Base-by-base conservation (phyloP, 2,797 vertebrate species). In the Pitangus sulphuratus region DNA sequence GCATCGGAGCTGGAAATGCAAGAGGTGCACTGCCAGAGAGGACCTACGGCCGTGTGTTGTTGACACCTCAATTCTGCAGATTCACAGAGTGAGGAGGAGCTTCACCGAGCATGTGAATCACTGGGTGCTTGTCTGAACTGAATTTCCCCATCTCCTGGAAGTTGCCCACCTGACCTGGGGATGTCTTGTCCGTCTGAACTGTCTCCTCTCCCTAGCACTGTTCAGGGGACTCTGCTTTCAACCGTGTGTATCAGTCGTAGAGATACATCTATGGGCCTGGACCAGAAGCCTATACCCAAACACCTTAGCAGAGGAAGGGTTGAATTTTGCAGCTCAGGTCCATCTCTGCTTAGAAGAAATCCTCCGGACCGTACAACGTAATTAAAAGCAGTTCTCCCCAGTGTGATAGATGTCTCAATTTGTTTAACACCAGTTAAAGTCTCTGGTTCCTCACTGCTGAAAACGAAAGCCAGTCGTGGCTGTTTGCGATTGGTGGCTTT, bases 401-500 rank as follows among this genome's bases (percentile, higher is more conserved):
- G 96, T 96, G 96, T 97, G 96, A 97, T 96, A 44, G 24, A 96
- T 95, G 93, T 96, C 96, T 95, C 95, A 70, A 97, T 92, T 95
- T 90, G 93, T 93, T 97, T 87, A 95, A 95, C 89, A 86, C 93
- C 96, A 83, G 17, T 88, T 93, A 96, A 94, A 96, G 93, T 95
- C 84, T 95, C 93, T 85, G 95, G 86, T 96, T 97, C 93, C 86
- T 97, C 87, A 96, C 93, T 92, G 94, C 90, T 89, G 87, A 96
- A 96, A 97, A 94, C 1, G 11, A 93, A 94, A 95, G 91, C 90
- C 94, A 86, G 90, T 93, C 88, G 76, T 94, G 96, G 94, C 84
- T 16, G 45, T 94, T 97, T 95, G 95, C 40, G 44, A 96, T 96
- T 97, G 95, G 97, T 97, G 98, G 97, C 97, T 98, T 98, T 97